Evolutionary conservation across 2,888 invertebrate species (phyloP).

Genomic region (Deroplatys truncata): DNA sequence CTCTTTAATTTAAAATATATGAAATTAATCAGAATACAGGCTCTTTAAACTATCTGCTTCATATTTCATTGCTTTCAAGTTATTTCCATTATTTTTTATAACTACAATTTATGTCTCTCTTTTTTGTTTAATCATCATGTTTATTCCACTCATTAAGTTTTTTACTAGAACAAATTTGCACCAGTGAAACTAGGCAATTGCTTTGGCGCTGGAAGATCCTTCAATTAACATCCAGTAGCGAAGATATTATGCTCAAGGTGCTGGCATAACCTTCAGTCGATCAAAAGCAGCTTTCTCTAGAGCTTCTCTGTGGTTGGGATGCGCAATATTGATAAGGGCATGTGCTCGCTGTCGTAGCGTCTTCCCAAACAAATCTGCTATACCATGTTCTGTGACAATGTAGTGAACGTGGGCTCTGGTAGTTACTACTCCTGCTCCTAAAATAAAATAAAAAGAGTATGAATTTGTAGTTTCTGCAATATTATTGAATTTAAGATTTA

Average conservation of each 20-base stretch:
- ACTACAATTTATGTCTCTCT: neutral
- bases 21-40: neutral
- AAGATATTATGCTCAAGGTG: constrained; percentile 44
- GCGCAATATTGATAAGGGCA: constrained; percentile 82
- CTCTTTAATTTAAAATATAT: neutral
- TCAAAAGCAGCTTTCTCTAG: constrained; percentile 87
- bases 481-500: too few relatives aligned
- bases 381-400: constrained; percentile 88
- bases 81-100: neutral
- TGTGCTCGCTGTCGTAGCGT: constrained; percentile 84
- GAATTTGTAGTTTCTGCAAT: neutral
- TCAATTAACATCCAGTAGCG: neutral
- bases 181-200: neutral
- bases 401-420: constrained; percentile 90
- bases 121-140: neutral
- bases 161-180: neutral
- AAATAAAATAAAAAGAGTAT: constrained; percentile 32
- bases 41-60: neutral
- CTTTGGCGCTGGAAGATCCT: neutral
- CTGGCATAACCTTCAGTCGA: constrained; percentile 73
- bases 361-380: constrained; percentile 86
- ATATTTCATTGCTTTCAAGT: neutral
- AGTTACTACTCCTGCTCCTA: constrained; percentile 92
- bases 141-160: neutral
- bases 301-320: constrained; percentile 78